Evolutionary conservation across 1,140 invertebrate species (phyloP), one percentile per base, ranked within the genome.

Genomic region (Orchestia grillus): DNA sequence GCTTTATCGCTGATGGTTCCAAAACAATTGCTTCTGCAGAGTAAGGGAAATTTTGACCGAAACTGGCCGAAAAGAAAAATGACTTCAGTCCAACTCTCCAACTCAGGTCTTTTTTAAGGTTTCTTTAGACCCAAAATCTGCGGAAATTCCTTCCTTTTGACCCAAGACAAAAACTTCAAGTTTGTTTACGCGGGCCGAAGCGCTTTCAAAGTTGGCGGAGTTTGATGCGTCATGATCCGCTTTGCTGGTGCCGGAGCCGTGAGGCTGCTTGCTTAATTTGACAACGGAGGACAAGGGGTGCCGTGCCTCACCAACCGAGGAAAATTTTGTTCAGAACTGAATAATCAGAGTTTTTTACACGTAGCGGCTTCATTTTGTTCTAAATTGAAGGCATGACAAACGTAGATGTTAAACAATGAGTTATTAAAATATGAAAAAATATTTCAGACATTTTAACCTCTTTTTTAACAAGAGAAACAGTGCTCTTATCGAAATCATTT

Each of bases 71-170:
- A 77, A 77, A 77, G 62, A 77, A 77, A 77, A 77, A 77, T 77
- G 62, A 77, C 62, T 77, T 77, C 62, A 77, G 62, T 77, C 62
- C 62, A 77, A 77, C 62, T 77, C 62, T 77, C 36, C 62, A 77
- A 77, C 62, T 77, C 62, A 19, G 62, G 62, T 36, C 62, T 77
- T 77, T 77, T 77, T 77, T 77, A 77, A 28, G 36, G 47, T 53
- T 53, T 77, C 28, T 77, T 77, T 77, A 3, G 62, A 15, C 28
- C 62, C 36, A 77, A 77, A 77, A 77, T 77, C 62, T 77, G 62
- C 62, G 62, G 62, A 77, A 77, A 77, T 77, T 77, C 62, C 62
- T 77, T 77, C 62, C 62, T 77, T 77, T 77, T 77, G 62, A 77
- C 62, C 62, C 28, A 36, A 77, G 62, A 77, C 62, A 77, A 77